A percentile compares a stretch with the other conserved stretches of the same genome.
Evolutionary conservation across 2,888 invertebrate genomes (phyloP).

Genomic region (Lasiommata megera): DNA sequence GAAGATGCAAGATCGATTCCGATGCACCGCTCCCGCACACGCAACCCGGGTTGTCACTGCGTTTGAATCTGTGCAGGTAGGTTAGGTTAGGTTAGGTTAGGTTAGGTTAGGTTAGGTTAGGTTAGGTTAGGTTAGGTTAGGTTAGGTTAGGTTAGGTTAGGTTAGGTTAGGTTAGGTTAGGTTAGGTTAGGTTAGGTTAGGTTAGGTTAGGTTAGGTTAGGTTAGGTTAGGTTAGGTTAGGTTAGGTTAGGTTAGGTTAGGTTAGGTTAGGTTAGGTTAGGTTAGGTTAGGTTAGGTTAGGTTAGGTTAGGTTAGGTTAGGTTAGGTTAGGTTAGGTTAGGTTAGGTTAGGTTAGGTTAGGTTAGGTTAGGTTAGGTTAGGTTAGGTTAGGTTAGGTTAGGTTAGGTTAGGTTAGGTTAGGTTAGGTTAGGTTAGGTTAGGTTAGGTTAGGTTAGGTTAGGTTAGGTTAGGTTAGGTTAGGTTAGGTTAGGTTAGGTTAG

Average conservation of each 20-base stretch:
- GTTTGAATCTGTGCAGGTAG: too few relatives aligned
- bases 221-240: constrained; percentile 15
- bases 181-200: constrained; percentile 20
- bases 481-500: too few relatives aligned
- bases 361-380: constrained; percentile 21
- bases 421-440: too few relatives aligned
- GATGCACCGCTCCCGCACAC: too few relatives aligned
- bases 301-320: constrained; percentile 26
- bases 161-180: constrained; percentile 22
- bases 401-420: too few relatives aligned
- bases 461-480: too few relatives aligned
- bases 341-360: constrained; percentile 18
- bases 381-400: too few relatives aligned
- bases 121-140: constrained; percentile 16
- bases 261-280: not conserved
- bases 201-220: constrained; percentile 14
- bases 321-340: constrained; percentile 24
- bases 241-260: constrained; percentile 3
- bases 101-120: constrained; percentile 22
- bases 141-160: constrained; percentile 16
- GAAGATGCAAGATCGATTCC: too few relatives aligned
- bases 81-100: too few relatives aligned
- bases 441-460: too few relatives aligned
- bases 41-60: too few relatives aligned
- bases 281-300: constrained; percentile 26